A percentile compares a stretch with the other conserved stretches of the same genome.
phyloP scores from a whole-genome alignment of 2,888 invertebrate species.

The Leptura quadrifasciata region DNA sequence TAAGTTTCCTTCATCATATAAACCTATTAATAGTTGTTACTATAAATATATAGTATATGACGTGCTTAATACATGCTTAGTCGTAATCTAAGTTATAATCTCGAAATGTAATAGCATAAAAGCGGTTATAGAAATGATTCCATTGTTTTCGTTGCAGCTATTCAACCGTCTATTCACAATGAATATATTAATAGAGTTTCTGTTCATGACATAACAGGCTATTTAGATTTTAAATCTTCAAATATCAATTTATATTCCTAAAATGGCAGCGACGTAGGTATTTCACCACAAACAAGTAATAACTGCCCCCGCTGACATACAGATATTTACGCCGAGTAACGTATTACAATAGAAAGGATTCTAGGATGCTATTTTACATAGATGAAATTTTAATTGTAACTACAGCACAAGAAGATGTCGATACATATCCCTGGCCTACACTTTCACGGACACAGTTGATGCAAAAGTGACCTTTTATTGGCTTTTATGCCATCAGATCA shows the following conservation, averaged over 20 bases:
- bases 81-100: conserved; percentile 15
- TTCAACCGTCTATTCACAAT: conserved; percentile 47
- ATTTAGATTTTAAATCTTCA: conserved; percentile 44
- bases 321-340: too few relatives aligned
- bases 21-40: conserved; percentile 17
- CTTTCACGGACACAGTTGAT: too few relatives aligned
- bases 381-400: too few relatives aligned
- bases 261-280: neutral
- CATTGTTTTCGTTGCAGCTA: conserved; percentile 45
- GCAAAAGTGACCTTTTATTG: too few relatives aligned
- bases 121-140: conserved; percentile 46
- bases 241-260: conserved; percentile 12
- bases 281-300: neutral
- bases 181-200: conserved; percentile 50
- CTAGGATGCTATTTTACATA: too few relatives aligned
- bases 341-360: too few relatives aligned
- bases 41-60: conserved; percentile 21
- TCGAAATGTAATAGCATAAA: conserved; percentile 31
- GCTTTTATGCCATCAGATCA: too few relatives aligned
- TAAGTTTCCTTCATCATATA: neutral
- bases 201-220: conserved; percentile 48
- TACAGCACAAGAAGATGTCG: too few relatives aligned
- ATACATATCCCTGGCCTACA: too few relatives aligned
- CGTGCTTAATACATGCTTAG: neutral
- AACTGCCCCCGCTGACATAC: neutral